Percentiles rank a stretch among this genome's conserved stretches.
phyloP scores from a whole-genome alignment of 2,888 invertebrate species.

The Homarus gammarus region DNA sequence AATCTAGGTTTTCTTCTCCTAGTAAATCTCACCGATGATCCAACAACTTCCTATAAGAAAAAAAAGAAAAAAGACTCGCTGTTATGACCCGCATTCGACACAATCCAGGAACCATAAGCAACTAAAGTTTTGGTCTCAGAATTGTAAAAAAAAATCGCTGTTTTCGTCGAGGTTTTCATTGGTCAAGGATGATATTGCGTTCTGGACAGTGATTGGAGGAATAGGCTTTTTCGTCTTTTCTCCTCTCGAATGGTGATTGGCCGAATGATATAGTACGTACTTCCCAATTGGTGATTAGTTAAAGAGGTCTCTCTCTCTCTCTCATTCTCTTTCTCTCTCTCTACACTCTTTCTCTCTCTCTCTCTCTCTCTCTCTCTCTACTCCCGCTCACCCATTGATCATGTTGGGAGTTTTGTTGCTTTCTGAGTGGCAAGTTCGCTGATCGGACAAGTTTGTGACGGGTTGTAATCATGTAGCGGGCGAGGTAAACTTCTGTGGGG shows the following conservation, averaged over 20 bases:
- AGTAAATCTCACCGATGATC: not conserved
- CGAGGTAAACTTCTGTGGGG: too few species aligned
- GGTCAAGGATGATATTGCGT: not conserved
- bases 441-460: not conserved
- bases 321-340: not conserved
- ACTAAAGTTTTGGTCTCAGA: too few species aligned
- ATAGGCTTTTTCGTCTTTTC: not conserved
- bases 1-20: too few species aligned
- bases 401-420: not conserved
- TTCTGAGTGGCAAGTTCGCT: not conserved
- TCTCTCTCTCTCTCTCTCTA: not conserved
- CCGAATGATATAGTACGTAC: too few species aligned
- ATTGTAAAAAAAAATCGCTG: too few species aligned
- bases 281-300: too few species aligned
- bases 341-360: not conserved
- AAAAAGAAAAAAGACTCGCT: too few species aligned
- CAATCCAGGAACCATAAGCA: too few species aligned
- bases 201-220: not conserved
- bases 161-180: too few species aligned
- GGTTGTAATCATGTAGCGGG: too few species aligned
- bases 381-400: not conserved
- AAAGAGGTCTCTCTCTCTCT: not conserved
- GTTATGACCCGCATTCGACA: too few species aligned
- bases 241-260: not conserved
- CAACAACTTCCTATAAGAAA: not conserved